These are phyloP conservation scores for Camelus dromedarius DNA, from an alignment of 2,113 vertebrate species.

Conservation along the genomic window DNA sequence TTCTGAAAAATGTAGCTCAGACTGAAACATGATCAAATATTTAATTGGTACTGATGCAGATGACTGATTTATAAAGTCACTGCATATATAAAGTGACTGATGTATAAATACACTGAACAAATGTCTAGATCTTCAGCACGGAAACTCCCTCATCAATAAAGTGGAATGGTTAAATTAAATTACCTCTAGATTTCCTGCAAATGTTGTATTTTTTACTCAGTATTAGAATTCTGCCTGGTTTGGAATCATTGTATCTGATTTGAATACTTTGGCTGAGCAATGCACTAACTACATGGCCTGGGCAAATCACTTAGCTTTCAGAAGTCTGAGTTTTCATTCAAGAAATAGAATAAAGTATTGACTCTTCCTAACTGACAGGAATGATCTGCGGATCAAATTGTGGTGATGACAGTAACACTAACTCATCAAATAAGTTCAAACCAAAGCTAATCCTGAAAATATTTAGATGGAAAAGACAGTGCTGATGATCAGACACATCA, in stretches of 20 bases:
- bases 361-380: neutral
- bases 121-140: neutral
- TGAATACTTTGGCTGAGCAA: neutral
- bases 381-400: neutral
- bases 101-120: neutral
- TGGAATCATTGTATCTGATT: neutral
- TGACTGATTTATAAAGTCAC: neutral
- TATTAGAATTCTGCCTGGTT: neutral
- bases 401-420: neutral
- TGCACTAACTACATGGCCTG: neutral
- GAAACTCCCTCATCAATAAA: neutral
- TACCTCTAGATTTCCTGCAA: neutral
- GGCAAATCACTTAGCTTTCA: neutral
- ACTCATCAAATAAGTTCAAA: neutral
- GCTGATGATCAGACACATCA: neutral
- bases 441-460: neutral
- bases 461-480: neutral
- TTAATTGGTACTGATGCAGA: neutral
- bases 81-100: neutral
- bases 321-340: neutral
- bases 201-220: neutral
- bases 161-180: neutral
- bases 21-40: neutral
- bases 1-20: neutral
- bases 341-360: neutral